phyloP scores from a whole-genome alignment of 2,888 invertebrate species.

The Coelopa pilipes region DNA sequence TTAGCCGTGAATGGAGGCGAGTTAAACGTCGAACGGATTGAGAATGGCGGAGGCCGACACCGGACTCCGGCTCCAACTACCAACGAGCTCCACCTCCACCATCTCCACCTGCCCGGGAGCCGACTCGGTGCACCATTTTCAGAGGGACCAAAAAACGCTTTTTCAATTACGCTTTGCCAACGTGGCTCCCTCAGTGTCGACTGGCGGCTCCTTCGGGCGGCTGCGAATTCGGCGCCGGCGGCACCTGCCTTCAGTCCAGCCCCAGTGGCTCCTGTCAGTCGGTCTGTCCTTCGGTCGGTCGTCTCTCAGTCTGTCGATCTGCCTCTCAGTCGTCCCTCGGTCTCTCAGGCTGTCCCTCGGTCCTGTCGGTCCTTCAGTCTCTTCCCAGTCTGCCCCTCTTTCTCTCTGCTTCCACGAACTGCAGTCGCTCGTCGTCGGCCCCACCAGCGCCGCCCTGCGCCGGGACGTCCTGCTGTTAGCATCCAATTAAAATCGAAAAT shows the following conservation, averaged over 20 bases:
- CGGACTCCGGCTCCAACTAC: background rate
- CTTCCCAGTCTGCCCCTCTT: background rate
- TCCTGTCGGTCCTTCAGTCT: background rate
- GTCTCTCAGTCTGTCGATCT: background rate
- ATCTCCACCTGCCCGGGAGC: background rate
- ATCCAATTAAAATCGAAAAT: constrained; percentile 67
- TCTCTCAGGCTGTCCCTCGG: background rate
- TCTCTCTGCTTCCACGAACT: background rate
- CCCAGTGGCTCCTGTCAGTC: background rate
- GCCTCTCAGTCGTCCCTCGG: no score
- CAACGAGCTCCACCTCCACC: background rate
- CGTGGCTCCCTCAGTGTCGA: no score
- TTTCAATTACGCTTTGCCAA: constrained; percentile 40
- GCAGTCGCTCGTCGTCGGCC: background rate
- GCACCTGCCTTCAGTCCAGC: constrained; percentile 16
- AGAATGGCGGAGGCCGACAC: background rate
- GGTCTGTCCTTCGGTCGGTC: background rate
- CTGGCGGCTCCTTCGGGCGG: constrained; percentile 22
- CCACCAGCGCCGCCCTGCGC: background rate
- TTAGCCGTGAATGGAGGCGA: constrained; percentile 35
- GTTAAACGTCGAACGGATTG: constrained; percentile 11
- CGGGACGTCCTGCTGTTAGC: constrained; percentile 63
- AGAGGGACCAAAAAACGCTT: constrained; percentile 15
- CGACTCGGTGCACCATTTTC: background rate
- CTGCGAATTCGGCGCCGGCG: constrained; percentile 15